These are phyloP conservation scores for Drosophila dunni DNA, from an alignment of 1,140 invertebrate species.

Conservation along the genomic window DNA sequence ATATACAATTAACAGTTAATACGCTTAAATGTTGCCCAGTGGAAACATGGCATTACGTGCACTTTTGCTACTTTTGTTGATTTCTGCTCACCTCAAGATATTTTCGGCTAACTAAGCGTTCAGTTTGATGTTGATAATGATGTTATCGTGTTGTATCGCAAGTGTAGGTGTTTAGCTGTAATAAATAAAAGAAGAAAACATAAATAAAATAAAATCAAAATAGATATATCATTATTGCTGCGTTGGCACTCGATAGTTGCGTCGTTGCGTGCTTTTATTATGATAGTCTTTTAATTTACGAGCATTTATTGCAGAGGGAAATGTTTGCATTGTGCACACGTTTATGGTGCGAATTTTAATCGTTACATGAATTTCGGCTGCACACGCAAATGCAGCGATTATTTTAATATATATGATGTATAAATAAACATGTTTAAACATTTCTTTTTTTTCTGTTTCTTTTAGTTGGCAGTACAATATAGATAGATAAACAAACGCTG, in stretches of 20 bases:
- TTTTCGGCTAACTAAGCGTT: slow-evolving; percentile 13
- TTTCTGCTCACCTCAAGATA: slow-evolving; percentile 26
- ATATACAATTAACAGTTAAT: slow-evolving; percentile 26
- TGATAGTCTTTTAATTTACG: slow-evolving; percentile 46
- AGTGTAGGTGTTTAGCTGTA: slow-evolving; percentile 27
- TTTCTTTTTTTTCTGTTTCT: neutral
- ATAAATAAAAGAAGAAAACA: slow-evolving; percentile 7
- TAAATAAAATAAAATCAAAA: slow-evolving; percentile 23
- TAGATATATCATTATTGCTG: slow-evolving; percentile 38
- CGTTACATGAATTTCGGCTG: slow-evolving; percentile 61
- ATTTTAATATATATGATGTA: slow-evolving; percentile 10
- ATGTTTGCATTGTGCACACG: slow-evolving; percentile 11
- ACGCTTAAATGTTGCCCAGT: slow-evolving; percentile 1
- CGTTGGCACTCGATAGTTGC: slow-evolving; percentile 20
- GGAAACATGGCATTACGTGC: slow-evolving; percentile 30
- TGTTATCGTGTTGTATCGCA: neutral
- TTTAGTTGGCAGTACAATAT: neutral
- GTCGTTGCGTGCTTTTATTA: slow-evolving; percentile 7
- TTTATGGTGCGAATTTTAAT: slow-evolving; percentile 46
- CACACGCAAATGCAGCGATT: slow-evolving; percentile 49
- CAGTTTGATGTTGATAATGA: slow-evolving; percentile 2
- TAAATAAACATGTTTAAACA: slow-evolving; percentile 4
- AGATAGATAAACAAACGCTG: slow-evolving; percentile 39
- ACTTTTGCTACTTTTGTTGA: slow-evolving; percentile 4
- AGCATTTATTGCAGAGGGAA: slow-evolving; percentile 44